Percentiles rank a stretch among this genome's conserved stretches.
Evolutionary conservation across 2,888 invertebrate species (phyloP).

Genomic region (Hyppa rectilinea): DNA sequence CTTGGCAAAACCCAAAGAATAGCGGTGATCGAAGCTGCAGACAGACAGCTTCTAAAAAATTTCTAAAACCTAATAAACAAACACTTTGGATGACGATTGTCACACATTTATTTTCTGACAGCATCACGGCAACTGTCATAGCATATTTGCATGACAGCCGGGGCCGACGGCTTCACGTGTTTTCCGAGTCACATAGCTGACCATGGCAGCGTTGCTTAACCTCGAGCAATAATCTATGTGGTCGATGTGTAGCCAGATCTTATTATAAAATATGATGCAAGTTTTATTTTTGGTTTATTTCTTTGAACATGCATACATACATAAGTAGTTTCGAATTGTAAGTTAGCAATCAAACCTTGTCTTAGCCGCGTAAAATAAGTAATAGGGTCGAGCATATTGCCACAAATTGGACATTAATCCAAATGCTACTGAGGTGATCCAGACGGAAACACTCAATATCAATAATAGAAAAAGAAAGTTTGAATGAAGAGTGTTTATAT

Average conservation of each 20-base stretch:
- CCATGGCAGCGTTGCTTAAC: conserved; percentile 16
- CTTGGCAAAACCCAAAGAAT: not conserved
- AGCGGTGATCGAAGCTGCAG: not conserved
- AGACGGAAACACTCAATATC: too few relatives aligned
- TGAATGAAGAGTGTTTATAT: too few relatives aligned
- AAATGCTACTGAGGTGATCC: too few relatives aligned
- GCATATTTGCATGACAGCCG: conserved; percentile 35
- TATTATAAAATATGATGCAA: not conserved
- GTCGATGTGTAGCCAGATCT: conserved; percentile 10
- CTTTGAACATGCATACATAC: not conserved
- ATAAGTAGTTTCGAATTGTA: not conserved
- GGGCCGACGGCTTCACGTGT: conserved; percentile 26
- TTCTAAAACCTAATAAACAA: not conserved
- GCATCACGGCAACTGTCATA: not conserved
- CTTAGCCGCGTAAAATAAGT: too few relatives aligned
- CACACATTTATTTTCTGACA: not conserved
- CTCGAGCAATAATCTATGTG: conserved; percentile 24
- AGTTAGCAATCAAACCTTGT: not conserved
- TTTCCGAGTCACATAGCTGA: conserved; percentile 24
- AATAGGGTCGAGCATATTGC: too few relatives aligned
- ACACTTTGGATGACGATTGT: not conserved
- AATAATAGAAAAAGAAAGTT: too few relatives aligned
- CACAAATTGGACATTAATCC: not conserved
- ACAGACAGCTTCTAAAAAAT: not conserved
- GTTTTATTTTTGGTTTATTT: not conserved